A percentile compares a stretch with the other conserved stretches of the same genome.
Evolutionary conservation across 2,888 invertebrate genomes (phyloP).

Genomic region (Pristionchus mayeri): DNA sequence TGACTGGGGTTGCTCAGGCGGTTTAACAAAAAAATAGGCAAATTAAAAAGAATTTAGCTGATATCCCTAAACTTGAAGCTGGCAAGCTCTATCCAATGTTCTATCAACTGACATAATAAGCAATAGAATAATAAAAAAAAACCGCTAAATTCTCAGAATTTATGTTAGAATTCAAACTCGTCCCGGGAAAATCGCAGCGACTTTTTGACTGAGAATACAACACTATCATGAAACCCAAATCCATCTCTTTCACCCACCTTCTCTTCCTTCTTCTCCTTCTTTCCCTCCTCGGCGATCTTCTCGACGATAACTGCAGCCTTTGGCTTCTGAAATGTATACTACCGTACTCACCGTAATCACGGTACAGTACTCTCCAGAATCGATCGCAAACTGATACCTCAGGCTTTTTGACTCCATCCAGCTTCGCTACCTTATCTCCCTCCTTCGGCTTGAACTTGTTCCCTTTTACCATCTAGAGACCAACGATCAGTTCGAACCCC

Average conservation of each 20-base stretch:
- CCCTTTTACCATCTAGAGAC: slow-evolving; percentile 41
- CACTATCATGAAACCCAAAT: background rate
- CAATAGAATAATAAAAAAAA: no score
- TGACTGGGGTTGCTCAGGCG: background rate
- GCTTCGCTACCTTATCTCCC: background rate
- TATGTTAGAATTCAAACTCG: no score
- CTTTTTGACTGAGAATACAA: no score
- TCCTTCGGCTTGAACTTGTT: slow-evolving; percentile 40
- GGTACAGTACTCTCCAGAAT: background rate
- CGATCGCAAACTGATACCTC: slow-evolving; percentile 8
- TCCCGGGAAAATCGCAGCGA: no score
- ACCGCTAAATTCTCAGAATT: no score
- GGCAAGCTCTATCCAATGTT: no score
- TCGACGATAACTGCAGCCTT: background rate
- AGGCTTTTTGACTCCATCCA: slow-evolving; percentile 24
- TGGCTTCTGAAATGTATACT: background rate
- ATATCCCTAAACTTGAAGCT: no score
- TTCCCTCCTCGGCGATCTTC: background rate
- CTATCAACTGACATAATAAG: no score
- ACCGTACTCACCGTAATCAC: background rate
- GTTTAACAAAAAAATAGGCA: background rate
- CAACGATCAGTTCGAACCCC: slow-evolving; percentile 1
- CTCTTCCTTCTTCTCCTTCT: slow-evolving; percentile 27
- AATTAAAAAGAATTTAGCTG: no score
- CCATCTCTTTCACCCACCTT: background rate